phyloP scores from a whole-genome alignment of 2,888 invertebrate species.

The Aphidius colemani region DNA sequence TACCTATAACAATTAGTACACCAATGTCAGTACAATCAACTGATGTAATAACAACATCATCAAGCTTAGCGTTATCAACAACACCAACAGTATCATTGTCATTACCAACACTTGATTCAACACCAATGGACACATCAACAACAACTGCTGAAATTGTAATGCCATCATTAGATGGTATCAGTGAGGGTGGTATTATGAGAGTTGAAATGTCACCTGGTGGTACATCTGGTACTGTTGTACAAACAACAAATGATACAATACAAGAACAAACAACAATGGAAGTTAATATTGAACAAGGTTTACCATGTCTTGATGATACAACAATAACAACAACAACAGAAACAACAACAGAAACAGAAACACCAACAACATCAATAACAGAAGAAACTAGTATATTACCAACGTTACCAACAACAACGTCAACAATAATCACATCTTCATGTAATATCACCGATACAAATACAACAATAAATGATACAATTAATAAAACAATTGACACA shows the following conservation, averaged over 20 bases:
- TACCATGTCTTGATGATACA: conserved; percentile 55
- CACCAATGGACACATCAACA: conserved; percentile 27
- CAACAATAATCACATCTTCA: conserved; percentile 32
- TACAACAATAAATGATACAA: conserved; percentile 31
- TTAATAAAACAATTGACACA: conserved; percentile 41
- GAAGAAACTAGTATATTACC: no score
- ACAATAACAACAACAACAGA: conserved; percentile 20
- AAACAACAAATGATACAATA: conserved; percentile 43
- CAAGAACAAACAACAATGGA: conserved; percentile 4
- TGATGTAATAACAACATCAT: background rate
- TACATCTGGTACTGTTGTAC: conserved; percentile 67
- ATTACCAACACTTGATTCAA: conserved; percentile 27
- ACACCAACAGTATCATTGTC: conserved; percentile 33
- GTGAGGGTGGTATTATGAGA: conserved; percentile 53
- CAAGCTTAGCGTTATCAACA: conserved; percentile 37
- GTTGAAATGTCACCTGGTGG: conserved; percentile 68
- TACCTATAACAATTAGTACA: conserved; percentile 37
- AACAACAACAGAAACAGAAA: conserved; percentile 20
- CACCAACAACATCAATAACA: conserved; percentile 27
- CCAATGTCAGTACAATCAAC: conserved; percentile 27
- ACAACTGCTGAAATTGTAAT: conserved; percentile 49
- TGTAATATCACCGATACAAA: conserved; percentile 18
- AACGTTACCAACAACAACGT: no score
- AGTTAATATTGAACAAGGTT: conserved; percentile 48
- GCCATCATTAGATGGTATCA: conserved; percentile 53